Base-by-base conservation (phyloP, 2,113 vertebrate genomes). In the Ochotona princeps region DNA sequence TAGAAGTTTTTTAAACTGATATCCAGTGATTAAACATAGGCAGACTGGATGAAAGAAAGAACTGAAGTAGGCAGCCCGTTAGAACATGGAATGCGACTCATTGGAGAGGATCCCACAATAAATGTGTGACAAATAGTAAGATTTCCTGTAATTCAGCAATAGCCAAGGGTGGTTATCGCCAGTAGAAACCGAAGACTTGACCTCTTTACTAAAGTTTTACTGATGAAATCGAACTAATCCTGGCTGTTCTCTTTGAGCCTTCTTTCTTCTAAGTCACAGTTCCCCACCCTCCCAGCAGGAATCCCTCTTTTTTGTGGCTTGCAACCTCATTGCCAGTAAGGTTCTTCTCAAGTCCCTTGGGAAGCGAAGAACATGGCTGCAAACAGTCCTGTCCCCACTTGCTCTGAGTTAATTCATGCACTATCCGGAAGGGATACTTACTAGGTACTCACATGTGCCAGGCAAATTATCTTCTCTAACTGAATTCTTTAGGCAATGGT, bases 231-330 rank as follows among this genome's bases (percentile, higher is more conserved):
- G 47, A 87, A n/a, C 54, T 44, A 61, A 67, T 11, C 0, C 12
- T 26, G 18, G 18, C 32, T 11, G 4, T 66, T 67, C 47, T 65
- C 18, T 15, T 54, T 28, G 5, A 20, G 15, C 14, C 8, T 91
- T 30, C 67, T 2, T 7, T 8, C 7, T 30, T 38, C 25, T 44
- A 9, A 28, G n/a, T 4, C 15, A 9, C 11, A 26, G 38, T 17
- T 21, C 13, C 0, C 4, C 8, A 28, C 32, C 26, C 2, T 0
- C 15, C 17, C 7, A 38, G 4, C 1, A 28, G 30, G 25, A 87
- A 84, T 21, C 10, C 25, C 61, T 72, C 82, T 67, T 49, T 51
- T 91, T 76, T 21, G 9, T 21, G 32, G 15, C 44, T 11, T 65
- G 30, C 25, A 23, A 44, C 2, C 12, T n/a, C 12, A 30, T 15